phyloP scores from a whole-genome alignment of 2,888 invertebrate species.

The Spodoptera picta region DNA sequence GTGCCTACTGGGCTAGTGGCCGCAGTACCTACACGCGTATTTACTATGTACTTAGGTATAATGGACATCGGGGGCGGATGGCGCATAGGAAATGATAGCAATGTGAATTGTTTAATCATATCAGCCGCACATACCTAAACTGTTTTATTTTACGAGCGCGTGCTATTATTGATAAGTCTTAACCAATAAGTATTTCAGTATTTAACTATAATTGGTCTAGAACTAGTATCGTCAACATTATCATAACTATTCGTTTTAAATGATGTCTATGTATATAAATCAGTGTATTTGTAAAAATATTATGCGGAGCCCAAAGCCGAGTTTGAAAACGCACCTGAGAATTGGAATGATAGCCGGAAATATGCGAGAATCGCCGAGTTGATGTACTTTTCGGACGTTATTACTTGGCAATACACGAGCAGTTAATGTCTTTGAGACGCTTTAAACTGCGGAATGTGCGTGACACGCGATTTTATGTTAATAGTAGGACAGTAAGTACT shows the following conservation, averaged over 20 bases:
- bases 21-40: slow-evolving; percentile 20
- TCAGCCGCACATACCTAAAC: slow-evolving; percentile 43
- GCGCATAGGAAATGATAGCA: slow-evolving; percentile 54
- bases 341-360: slow-evolving; percentile 43
- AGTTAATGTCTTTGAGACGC: slow-evolving; percentile 66
- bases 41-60: slow-evolving; percentile 45
- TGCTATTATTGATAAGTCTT: slow-evolving; percentile 14
- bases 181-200: slow-evolving; percentile 7
- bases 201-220: too few species aligned
- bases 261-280: too few species aligned
- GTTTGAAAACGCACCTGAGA: slow-evolving; percentile 39
- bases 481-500: slow-evolving; percentile 73
- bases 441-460: slow-evolving; percentile 75
- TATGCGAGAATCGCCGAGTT: slow-evolving; percentile 46
- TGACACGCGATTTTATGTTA: slow-evolving; percentile 80
- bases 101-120: slow-evolving; percentile 52
- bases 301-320: slow-evolving; percentile 9
- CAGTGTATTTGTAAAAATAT: slow-evolving; percentile 28
- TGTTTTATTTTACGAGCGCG: slow-evolving; percentile 34
- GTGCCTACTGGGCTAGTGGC: slow-evolving; percentile 34
- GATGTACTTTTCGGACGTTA: slow-evolving; percentile 54
- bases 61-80: slow-evolving; percentile 54
- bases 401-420: slow-evolving; percentile 64
- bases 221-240: background rate
- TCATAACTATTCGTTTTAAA: slow-evolving; percentile 7